phyloP scores from a whole-genome alignment of 2,888 invertebrate genomes.

The Ophion ellenae region DNA sequence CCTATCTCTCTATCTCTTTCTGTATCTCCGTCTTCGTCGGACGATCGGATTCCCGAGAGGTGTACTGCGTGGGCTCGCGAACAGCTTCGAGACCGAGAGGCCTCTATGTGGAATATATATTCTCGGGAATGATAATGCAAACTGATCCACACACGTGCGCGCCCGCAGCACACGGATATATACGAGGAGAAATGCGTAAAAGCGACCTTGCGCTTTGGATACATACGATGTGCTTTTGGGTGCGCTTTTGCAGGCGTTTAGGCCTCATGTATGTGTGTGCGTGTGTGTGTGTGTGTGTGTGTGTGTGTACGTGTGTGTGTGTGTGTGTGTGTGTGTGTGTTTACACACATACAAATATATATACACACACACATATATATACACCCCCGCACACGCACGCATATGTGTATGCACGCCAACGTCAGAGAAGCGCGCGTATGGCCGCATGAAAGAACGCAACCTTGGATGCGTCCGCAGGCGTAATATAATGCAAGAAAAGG shows the following conservation, averaged over 20 bases:
- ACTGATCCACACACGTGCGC: not conserved
- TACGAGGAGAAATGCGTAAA: constrained; percentile 72
- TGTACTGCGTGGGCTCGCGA: constrained; percentile 56
- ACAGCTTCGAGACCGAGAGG: constrained; percentile 39
- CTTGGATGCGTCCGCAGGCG: constrained; percentile 71
- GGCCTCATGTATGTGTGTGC: not conserved
- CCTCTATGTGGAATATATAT: constrained; percentile 21
- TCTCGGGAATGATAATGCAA: constrained; percentile 40
- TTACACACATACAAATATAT: too few relatives aligned
- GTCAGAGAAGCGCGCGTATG: constrained; percentile 60
- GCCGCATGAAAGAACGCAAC: constrained; percentile 74
- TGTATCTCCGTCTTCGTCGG: constrained; percentile 18
- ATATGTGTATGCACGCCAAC: not conserved
- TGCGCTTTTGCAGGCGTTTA: constrained; percentile 46
- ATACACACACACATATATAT: not conserved
- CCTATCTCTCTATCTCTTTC: constrained; percentile 1
- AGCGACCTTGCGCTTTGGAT: constrained; percentile 78
- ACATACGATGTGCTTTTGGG: constrained; percentile 72
- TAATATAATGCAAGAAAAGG: constrained; percentile 61
- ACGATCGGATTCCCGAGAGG: constrained; percentile 47
- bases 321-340: too few relatives aligned
- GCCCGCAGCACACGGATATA: constrained; percentile 1
- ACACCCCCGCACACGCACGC: not conserved
- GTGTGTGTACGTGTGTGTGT: not conserved
- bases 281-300: too few relatives aligned